Conservation (phyloP, 2,888 invertebrate species). For the Trimorus sp. region DNA sequence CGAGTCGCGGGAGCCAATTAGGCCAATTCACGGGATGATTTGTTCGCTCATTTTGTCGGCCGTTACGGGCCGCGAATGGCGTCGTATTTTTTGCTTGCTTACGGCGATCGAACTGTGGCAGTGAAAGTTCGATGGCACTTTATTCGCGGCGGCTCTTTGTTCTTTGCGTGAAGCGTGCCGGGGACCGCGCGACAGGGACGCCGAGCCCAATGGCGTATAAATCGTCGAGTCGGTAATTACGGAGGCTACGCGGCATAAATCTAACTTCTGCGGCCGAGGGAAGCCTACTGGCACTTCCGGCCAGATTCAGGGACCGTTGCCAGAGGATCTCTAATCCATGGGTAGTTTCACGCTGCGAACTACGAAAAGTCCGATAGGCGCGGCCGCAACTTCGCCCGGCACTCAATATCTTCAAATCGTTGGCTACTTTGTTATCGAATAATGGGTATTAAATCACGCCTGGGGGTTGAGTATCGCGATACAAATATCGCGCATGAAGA, state of each 20-base stretch:
- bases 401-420: conserved; percentile 70
- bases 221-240: conserved; percentile 79
- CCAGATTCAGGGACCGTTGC: conserved; percentile 80
- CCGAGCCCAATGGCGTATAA: conserved; percentile 72
- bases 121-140: conserved; percentile 62
- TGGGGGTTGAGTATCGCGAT: conserved; percentile 51
- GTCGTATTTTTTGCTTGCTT: conserved; percentile 56
- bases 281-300: conserved; percentile 72
- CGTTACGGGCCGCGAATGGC: conserved; percentile 32
- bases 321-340: conserved; percentile 78
- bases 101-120: conserved; percentile 56
- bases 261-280: conserved; percentile 77
- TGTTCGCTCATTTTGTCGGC: conserved; percentile 46
- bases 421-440: conserved; percentile 64
- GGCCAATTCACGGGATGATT: conserved; percentile 56
- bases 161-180: conserved; percentile 49
- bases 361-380: conserved; percentile 66
- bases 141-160: conserved; percentile 49
- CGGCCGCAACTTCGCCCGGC: conserved; percentile 66
- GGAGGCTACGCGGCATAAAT: conserved; percentile 78
- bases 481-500: conserved; percentile 61
- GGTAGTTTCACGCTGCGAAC: conserved; percentile 68
- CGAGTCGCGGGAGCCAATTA: conserved; percentile 38
- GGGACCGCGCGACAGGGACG: conserved; percentile 32
- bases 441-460: conserved; percentile 65